Evolutionary conservation across 2,113 vertebrate species (phyloP).

Genomic region (Megaleporinus macrocephalus): DNA sequence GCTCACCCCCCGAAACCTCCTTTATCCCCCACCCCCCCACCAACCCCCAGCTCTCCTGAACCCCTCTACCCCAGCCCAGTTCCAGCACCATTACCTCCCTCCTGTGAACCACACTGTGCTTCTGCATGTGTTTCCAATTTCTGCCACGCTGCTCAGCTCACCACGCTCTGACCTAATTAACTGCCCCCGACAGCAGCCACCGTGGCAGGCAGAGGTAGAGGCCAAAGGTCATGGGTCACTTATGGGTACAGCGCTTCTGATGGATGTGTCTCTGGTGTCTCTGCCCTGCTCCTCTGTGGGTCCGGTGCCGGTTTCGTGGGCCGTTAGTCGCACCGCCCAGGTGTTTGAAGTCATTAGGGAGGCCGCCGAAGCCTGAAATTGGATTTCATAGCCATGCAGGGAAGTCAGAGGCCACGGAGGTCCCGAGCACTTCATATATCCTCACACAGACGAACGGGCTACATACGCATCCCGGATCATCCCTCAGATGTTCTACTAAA

Average conservation of each 20-base stretch:
- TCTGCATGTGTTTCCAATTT: slow-evolving; percentile 78
- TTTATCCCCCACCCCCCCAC: not conserved
- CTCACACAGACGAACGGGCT: slow-evolving; percentile 20
- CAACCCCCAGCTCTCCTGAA: not conserved
- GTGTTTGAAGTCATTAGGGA: slow-evolving; percentile 57
- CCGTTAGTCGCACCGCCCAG: not conserved
- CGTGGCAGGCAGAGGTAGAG: slow-evolving; percentile 54
- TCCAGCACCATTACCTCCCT: slow-evolving; percentile 11
- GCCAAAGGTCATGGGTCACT: slow-evolving; percentile 67
- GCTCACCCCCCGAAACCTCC: not conserved
- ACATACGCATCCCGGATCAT: slow-evolving; percentile 12
- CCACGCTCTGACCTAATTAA: slow-evolving; percentile 76
- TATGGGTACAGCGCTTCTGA: slow-evolving; percentile 55
- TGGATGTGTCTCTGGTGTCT: slow-evolving; percentile 51
- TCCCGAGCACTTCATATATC: slow-evolving; percentile 30
- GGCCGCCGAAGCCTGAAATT: slow-evolving; percentile 60
- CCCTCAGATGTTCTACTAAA: not conserved
- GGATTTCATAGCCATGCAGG: slow-evolving; percentile 61
- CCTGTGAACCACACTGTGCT: not conserved
- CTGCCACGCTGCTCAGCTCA: slow-evolving; percentile 63
- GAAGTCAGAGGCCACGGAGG: slow-evolving; percentile 55
- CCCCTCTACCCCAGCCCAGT: not conserved
- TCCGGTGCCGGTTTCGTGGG: slow-evolving; percentile 19
- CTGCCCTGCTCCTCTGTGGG: not conserved
- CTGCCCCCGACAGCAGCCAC: slow-evolving; percentile 55